Evolutionary conservation across 2,113 vertebrate genomes (phyloP), one percentile per base, ranked within the genome.

Genomic region (Psettodes erumei): DNA sequence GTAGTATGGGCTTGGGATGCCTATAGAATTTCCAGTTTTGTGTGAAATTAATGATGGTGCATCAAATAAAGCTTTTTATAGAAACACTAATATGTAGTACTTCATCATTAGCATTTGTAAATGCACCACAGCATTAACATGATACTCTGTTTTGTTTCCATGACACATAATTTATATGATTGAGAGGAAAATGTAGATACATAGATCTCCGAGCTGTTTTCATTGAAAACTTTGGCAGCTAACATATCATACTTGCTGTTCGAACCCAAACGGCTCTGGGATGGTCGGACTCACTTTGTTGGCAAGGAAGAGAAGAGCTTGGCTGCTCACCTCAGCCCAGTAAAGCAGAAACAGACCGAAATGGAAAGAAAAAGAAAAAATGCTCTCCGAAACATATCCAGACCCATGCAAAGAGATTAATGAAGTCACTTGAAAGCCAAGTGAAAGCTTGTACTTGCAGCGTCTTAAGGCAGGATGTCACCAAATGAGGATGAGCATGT

Each of bases 311-410:
- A 59, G 45, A 65, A 67, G 51, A 16, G 45, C 75, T 85, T 93
- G 89, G 89, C 90, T 23, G 69, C 51, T 83, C 77, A 68, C 42
- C 75, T 82, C 79, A 21, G 54, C 63, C 64, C 84, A 83, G 65
- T 80, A 88, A 91, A 93, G 89, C 76, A 88, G 87, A 90, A 88
- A 70, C 91, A 94, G 92, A 87, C 76, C 65, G 56, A 83, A 77
- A 81, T 87, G 85, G 79, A 90, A 68, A 85, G 62, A 70, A 28
- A 80, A 43, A n/a, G n/a, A n/a, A 59, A 72, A 82, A 86, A 64
- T 82, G 75, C 76, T 55, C 84, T 67, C 64, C 67, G 35, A 18
- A 89, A 85, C 62, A 66, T 18, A 76, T 88, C 56, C 56, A 58
- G 37, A 53, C 30, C 54, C 56, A 45, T n/a, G 55, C 48, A 25